Evolutionary conservation across 2,113 vertebrate species (phyloP), one percentile per base, ranked within the genome.

Genomic region (Bufo bufo): DNA sequence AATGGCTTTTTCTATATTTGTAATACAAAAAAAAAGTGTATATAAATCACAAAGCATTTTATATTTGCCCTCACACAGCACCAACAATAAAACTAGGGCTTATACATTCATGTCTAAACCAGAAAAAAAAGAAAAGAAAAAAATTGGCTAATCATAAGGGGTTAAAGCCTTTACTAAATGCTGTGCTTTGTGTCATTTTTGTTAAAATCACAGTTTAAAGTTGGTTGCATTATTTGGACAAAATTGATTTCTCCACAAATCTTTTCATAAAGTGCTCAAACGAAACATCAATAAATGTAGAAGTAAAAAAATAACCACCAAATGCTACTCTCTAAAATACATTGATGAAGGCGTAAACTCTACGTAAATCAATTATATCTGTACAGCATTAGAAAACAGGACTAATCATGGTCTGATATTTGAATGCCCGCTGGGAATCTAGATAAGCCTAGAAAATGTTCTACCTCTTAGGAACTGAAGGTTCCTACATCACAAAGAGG

Each of bases 371-470:
- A 80, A 88, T 20, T 3, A 20, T 58, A 33, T 71, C 74, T 77
- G 71, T 19, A 86, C 86, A 19, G 0, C 0, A 84, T 84, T 84
- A 84, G 82, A 71, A 69, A 83, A 23, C 49, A 84, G 23, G 45
- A 50, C 61, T 83, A 83, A 83, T 66, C n/a, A 49, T 49, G 23
- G 63, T 50, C 45, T 66, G 81, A 52, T 66, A 61, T 71, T 71
- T 69, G 69, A 71, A 71, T 52, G 82, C 65, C 81, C 20, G 71
- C 19, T 33, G 63, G 82, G 82, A 84, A 71, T 54, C 54, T 54
- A 63, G 81, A 83, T 83, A 83, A 83, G 47, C 49, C 45, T 47
- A 12, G 63, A 84, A 84, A 71, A 83, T 49, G 63, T 69, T 82
- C 58, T n/a, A n/a, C 19, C 19, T n/a, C 43, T 82, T 50, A 14